Percentiles rank a stretch among this genome's conserved stretches.
These are phyloP conservation scores for Cardiocondyla obscurior DNA, from an alignment of 1,140 invertebrate species.

Conservation along the genomic window DNA sequence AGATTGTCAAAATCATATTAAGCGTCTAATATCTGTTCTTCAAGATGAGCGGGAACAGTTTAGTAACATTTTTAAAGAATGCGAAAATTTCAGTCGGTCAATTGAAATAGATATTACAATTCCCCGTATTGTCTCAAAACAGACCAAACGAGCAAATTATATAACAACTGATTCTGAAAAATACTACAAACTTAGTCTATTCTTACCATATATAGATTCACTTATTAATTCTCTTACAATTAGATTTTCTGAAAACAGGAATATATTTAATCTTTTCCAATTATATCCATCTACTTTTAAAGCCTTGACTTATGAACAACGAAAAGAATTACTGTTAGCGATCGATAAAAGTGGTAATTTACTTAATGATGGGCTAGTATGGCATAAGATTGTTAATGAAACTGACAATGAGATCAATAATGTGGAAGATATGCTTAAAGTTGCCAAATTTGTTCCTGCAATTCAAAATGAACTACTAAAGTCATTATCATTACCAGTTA, in stretches of 20 bases:
- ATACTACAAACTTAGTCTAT: not conserved
- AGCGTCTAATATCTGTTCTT: too few species aligned
- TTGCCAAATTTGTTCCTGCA: too few species aligned
- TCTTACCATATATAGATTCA: constrained; percentile 6
- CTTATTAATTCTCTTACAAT: not conserved
- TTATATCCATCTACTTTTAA: not conserved
- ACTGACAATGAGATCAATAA: not conserved
- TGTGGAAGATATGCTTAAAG: not conserved
- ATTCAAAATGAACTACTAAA: not conserved
- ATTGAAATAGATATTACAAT: too few species aligned
- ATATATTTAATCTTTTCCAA: not conserved
- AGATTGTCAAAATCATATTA: constrained; percentile 2
- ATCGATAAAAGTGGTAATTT: not conserved
- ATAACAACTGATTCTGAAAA: too few species aligned
- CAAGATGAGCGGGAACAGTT: too few species aligned
- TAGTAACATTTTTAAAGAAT: too few species aligned
- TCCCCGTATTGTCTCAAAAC: too few species aligned
- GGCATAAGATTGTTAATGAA: not conserved
- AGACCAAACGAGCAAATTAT: too few species aligned
- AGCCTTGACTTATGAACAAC: not conserved
- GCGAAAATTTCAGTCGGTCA: too few species aligned
- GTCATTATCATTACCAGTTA: constrained; percentile 2
- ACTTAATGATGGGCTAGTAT: constrained; percentile 6
- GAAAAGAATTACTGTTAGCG: not conserved
- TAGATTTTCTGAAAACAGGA: constrained; percentile 13